Conservation (phyloP, 2,888 invertebrate genomes). For the Dichetophora obliterata region DNA sequence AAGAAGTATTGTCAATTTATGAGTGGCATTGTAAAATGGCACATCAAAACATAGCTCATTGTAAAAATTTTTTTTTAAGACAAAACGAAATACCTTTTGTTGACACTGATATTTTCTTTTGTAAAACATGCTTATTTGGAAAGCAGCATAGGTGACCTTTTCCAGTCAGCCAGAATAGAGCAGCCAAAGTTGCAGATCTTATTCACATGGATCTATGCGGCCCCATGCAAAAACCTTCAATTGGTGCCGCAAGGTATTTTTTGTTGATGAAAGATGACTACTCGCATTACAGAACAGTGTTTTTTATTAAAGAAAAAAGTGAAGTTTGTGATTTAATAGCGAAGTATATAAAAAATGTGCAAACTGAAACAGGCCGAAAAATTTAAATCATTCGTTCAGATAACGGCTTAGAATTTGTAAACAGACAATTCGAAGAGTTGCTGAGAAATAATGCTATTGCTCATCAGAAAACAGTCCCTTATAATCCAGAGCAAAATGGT, state of each 20-base stretch:
- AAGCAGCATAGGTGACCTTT: slow-evolving; percentile 44
- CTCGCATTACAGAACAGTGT: slow-evolving; percentile 41
- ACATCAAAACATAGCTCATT: slow-evolving; percentile 41
- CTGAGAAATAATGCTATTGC: slow-evolving; percentile 51
- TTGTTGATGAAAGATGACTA: slow-evolving; percentile 45
- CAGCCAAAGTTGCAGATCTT: slow-evolving; percentile 38
- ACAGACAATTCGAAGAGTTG: slow-evolving; percentile 49
- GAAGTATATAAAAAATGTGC: too few species aligned
- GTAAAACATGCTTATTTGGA: slow-evolving; percentile 42
- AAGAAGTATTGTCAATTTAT: slow-evolving; percentile 20
- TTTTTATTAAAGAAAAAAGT: slow-evolving; percentile 44
- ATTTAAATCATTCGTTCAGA: slow-evolving; percentile 53
- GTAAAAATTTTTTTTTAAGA: slow-evolving; percentile 34
- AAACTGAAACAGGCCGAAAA: slow-evolving; percentile 48
- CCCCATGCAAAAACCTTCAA: slow-evolving; percentile 45
- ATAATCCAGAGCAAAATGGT: slow-evolving; percentile 58
- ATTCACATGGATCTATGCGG: slow-evolving; percentile 45
- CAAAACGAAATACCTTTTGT: slow-evolving; percentile 34
- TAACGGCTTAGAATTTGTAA: slow-evolving; percentile 55
- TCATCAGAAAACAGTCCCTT: slow-evolving; percentile 44
- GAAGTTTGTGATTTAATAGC: too few species aligned
- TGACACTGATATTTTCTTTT: slow-evolving; percentile 33
- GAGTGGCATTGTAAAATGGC: slow-evolving; percentile 41
- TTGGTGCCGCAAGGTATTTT: slow-evolving; percentile 46
- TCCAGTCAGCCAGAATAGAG: slow-evolving; percentile 28